Conservation (phyloP, 2,113 vertebrate species). For the Aegotheles bennettii region DNA sequence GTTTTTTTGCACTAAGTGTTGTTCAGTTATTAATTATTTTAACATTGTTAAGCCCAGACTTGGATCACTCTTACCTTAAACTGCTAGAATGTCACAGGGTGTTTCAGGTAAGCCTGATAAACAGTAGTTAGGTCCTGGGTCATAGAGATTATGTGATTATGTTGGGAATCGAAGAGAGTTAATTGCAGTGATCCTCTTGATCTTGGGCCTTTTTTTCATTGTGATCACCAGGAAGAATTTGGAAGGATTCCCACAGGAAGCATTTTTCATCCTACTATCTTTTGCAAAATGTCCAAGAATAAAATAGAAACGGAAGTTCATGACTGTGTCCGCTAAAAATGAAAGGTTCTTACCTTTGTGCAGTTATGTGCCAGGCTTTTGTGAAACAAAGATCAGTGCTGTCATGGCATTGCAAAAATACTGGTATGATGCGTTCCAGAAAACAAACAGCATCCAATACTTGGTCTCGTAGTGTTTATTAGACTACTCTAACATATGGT, state of each 20-base stretch:
- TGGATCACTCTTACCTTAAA: background rate
- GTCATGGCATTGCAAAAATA: background rate
- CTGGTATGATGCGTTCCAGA: background rate
- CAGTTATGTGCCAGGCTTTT: background rate
- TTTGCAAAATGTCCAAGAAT: background rate
- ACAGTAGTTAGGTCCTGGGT: background rate
- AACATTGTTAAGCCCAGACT: background rate
- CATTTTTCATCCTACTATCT: background rate
- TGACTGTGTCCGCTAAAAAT: background rate
- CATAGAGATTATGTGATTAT: background rate
- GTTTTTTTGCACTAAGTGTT: background rate
- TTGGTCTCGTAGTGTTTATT: background rate
- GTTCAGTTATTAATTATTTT: background rate
- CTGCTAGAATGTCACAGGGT: background rate
- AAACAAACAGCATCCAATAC: background rate
- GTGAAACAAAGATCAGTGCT: background rate
- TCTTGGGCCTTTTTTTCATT: background rate
- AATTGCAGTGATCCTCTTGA: background rate
- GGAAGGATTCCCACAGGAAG: background rate
- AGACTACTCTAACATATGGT: background rate
- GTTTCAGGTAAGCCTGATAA: background rate
- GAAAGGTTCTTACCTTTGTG: background rate
- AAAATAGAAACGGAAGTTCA: background rate
- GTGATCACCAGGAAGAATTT: background rate
- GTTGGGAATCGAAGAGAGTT: background rate